phyloP scores from a whole-genome alignment of 2,888 invertebrate species.

The Brachyopa scutellaris region DNA sequence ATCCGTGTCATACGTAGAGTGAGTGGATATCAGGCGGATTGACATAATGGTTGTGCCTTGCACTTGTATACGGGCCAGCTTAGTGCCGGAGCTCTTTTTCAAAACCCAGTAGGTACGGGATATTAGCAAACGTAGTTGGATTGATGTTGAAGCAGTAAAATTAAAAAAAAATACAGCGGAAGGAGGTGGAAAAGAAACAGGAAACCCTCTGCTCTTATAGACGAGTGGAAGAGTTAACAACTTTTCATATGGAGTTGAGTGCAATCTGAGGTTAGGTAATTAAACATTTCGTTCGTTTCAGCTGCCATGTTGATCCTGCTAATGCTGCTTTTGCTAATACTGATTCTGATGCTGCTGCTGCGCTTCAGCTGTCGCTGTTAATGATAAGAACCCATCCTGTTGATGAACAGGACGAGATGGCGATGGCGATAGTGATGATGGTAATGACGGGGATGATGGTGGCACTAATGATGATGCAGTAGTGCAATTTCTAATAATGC shows the following conservation, averaged over 20 bases:
- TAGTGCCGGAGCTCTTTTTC: slow-evolving; percentile 28
- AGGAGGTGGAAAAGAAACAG: background rate
- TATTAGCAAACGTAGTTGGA: slow-evolving; percentile 69
- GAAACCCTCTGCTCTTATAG: slow-evolving; percentile 34
- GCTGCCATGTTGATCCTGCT: slow-evolving; percentile 70
- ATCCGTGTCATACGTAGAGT: background rate
- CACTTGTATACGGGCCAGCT: slow-evolving; percentile 39
- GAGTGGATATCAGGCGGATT: slow-evolving; percentile 39
- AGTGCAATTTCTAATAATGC: slow-evolving; percentile 62
- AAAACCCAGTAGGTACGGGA: slow-evolving; percentile 34
- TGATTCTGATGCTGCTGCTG: slow-evolving; percentile 11
- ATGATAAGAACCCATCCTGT: slow-evolving; percentile 47
- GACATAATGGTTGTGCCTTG: slow-evolving; percentile 48
- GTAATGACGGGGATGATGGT: slow-evolving; percentile 39
- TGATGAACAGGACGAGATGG: slow-evolving; percentile 32
- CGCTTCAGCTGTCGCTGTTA: slow-evolving; percentile 21
- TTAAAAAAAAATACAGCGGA: slow-evolving; percentile 9
- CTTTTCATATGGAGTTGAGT: slow-evolving; percentile 74
- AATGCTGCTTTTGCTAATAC: slow-evolving; percentile 56
- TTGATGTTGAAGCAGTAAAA: slow-evolving; percentile 69
- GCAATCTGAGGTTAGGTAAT: slow-evolving; percentile 76
- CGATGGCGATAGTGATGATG: slow-evolving; percentile 13
- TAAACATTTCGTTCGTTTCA: slow-evolving; percentile 74
- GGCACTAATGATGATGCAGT: slow-evolving; percentile 69
- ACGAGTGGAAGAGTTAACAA: slow-evolving; percentile 73